Evolutionary conservation across 2,113 vertebrate species (phyloP), one percentile per base, ranked within the genome.

Genomic region (Chascanopsetta lugubris): DNA sequence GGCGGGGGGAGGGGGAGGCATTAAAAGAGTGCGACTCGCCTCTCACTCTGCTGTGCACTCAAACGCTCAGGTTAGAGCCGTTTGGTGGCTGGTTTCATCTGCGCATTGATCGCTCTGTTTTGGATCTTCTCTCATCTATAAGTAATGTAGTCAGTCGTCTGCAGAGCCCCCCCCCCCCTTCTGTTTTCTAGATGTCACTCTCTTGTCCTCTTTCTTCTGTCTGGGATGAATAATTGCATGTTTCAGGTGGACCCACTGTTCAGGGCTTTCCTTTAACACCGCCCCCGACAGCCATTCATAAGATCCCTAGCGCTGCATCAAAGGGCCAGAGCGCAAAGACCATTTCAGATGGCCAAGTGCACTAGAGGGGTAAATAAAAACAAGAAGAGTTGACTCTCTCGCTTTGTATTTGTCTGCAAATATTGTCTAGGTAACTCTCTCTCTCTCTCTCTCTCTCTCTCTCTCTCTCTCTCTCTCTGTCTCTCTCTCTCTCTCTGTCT

Each of bases 71-170:
- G 73, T 82, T 61, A 64, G 50, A 86, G 74, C 70, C 21, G n/a
- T 43, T 66, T 61, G 56, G 62, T 62, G 47, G 63, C 74, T 2
- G 43, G 77, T 69, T 73, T 87, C 86, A 87, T 88, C 82, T 86
- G 74, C 62, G 75, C 80, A 79, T 82, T 76, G 80, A 87, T 84
- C 15, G 47, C 75, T 76, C 24, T 70, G 77, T 79, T 86, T 82
- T 85, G 84, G 80, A 89, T 85, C 67, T 70, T 81, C 81, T 85
- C 87, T 90, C 54, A 89, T 90, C 79, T 87, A 88, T 90, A 88
- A 92, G 89, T 89, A 87, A 89, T 87, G 75, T 48, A 77, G 75
- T 86, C 54, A 82, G 75, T 86, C 54, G 80, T 85, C 77, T 74
- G 83, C 78, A 58, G 80, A 63, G 62, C 50, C 62, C 56, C 55